These are phyloP conservation scores for Drymonia ruficornis DNA, from an alignment of 2,888 invertebrate species.

Conservation along the genomic window DNA sequence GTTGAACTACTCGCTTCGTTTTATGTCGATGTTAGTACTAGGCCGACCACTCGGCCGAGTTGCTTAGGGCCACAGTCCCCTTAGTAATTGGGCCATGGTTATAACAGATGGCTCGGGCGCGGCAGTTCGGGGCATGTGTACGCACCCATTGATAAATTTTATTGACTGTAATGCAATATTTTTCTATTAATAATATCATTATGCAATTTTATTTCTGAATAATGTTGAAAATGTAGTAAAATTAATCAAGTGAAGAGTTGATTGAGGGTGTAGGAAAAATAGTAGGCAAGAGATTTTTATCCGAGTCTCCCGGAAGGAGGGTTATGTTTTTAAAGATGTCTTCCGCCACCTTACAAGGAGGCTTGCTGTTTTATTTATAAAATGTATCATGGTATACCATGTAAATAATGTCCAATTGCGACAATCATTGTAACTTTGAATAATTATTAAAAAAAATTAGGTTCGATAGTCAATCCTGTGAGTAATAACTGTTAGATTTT, in stretches of 20 bases:
- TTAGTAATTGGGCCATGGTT: too few relatives aligned
- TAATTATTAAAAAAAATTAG: neutral
- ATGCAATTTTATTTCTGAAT: neutral
- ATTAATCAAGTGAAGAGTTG: conserved; percentile 1
- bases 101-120: too few relatives aligned
- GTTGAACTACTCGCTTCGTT: too few relatives aligned
- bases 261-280: neutral
- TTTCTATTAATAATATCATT: neutral
- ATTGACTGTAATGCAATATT: neutral
- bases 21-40: too few relatives aligned
- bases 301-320: too few relatives aligned
- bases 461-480: too few relatives aligned
- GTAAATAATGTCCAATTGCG: neutral
- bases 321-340: neutral
- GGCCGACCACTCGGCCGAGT: too few relatives aligned
- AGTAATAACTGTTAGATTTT: too few relatives aligned
- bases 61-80: too few relatives aligned
- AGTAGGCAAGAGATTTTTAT: neutral
- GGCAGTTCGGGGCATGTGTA: too few relatives aligned
- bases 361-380: neutral
- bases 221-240: neutral
- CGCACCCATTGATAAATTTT: neutral
- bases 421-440: neutral
- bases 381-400: neutral
- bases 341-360: neutral